Base-by-base conservation (phyloP, 2,797 vertebrate genomes). In the Pygocentrus nattereri region DNA sequence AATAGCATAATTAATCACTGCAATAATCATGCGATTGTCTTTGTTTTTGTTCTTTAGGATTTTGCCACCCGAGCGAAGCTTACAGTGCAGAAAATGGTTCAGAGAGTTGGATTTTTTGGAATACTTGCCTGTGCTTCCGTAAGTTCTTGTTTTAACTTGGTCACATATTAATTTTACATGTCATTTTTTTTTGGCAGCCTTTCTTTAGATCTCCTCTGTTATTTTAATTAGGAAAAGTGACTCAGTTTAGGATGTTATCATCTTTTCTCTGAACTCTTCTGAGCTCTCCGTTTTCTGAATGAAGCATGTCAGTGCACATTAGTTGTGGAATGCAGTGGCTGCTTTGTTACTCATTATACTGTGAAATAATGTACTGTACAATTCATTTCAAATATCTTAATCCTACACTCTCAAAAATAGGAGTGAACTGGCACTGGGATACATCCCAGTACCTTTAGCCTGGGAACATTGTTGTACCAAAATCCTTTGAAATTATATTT, bases 71-170 rank as follows among this genome's bases (percentile, higher is more conserved):
- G 94, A 80, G 95, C 94, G 0, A 96, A 96, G 67, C 82, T 94
- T 69, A 94, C 95, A 0, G 91, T 97, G 52, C 94, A 97, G 90
- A 96, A 94, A 80, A 91, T 96, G 81, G 94, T 96, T 82, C 95
- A 97, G 90, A 96, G 88, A 85, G 94, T 97, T 18, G 96, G 96
- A 13, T 96, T 97, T 93, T 94, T 97, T 2, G 96, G 96, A 83
- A 97, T 97, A 89, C 90, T 96, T 90, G 95, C 94, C 30, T 97
- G 96, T 34, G 96, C 96, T 78, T 97, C 96, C 27, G 96, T 97
- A 90, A 96, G 96, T 96, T 71, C n/a, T 3, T 41, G 41, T 19
- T 50, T 3, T 69, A 34, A 74, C 61, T 18, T 41, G n/a, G n/a
- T n/a, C 18, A 5, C 7, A 56, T 21, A 7, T 50, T 70, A 1